Conservation (phyloP, 2,113 vertebrate species). For the Tylochromis polylepis region DNA sequence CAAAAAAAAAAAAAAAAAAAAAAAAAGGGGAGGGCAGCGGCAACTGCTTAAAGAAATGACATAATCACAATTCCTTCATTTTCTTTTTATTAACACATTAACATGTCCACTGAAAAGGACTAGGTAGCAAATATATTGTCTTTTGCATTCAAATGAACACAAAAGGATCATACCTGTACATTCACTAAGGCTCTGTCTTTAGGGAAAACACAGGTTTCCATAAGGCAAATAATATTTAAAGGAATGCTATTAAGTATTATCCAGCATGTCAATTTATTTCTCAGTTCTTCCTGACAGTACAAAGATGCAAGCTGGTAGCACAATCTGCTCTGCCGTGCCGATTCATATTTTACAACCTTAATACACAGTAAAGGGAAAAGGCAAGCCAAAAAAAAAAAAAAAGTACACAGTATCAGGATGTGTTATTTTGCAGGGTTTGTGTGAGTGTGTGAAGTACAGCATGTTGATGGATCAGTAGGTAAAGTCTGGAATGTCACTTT, state of each 20-base stretch:
- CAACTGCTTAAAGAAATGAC: not conserved
- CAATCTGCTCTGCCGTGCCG: slow-evolving; percentile 52
- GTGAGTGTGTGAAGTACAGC: slow-evolving; percentile 1
- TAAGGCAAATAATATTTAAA: slow-evolving; percentile 94
- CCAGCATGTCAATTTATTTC: slow-evolving; percentile 83
- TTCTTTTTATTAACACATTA: slow-evolving; percentile 91
- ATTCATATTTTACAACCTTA: slow-evolving; percentile 40
- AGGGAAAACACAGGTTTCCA: slow-evolving; percentile 81
- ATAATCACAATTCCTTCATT: slow-evolving; percentile 71
- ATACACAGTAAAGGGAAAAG: slow-evolving; percentile 63
- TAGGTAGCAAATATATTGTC: slow-evolving; percentile 90
- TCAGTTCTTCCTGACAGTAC: slow-evolving; percentile 72
- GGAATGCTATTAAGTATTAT: slow-evolving; percentile 91
- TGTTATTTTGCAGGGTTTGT: slow-evolving; percentile 15
- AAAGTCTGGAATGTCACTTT: slow-evolving; percentile 53
- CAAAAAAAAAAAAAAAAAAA: not conserved
- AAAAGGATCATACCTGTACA: slow-evolving; percentile 92
- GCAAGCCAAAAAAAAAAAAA: slow-evolving; percentile 43
- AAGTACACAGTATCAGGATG: slow-evolving; percentile 36
- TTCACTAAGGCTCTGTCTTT: slow-evolving; percentile 92
- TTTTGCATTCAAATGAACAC: slow-evolving; percentile 80
- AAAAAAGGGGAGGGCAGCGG: not conserved
- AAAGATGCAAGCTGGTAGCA: slow-evolving; percentile 75
- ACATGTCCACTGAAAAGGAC: slow-evolving; percentile 89
- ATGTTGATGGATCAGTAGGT: slow-evolving; percentile 1